A percentile compares a stretch with the other conserved stretches of the same genome.
phyloP scores from a whole-genome alignment of 2,888 invertebrate genomes.

The Dynastes grantii region DNA sequence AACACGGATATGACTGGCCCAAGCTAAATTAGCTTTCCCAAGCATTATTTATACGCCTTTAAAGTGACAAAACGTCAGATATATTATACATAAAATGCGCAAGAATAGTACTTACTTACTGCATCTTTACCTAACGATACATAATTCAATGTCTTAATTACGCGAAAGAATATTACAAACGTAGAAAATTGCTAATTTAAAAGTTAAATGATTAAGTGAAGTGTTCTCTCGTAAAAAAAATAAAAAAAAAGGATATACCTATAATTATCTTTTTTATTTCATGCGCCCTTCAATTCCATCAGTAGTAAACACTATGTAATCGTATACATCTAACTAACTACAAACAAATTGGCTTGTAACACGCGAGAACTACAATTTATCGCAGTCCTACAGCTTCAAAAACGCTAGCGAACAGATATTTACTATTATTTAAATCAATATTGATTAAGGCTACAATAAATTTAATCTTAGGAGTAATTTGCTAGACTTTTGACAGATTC shows the following conservation, averaged over 20 bases:
- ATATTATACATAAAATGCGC: no score
- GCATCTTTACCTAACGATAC: no score
- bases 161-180: background rate
- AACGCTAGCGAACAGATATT: no score
- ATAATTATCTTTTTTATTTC: background rate
- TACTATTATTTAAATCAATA: background rate
- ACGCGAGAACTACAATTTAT: conserved; percentile 8
- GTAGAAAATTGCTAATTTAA: background rate
- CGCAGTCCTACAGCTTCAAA: background rate
- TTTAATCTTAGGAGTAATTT: background rate
- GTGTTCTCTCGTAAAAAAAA: background rate
- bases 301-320: conserved; percentile 1
- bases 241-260: background rate
- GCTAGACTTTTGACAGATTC: background rate
- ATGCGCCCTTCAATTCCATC: background rate
- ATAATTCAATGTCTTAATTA: background rate
- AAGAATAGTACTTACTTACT: no score
- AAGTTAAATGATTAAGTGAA: background rate
- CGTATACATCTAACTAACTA: background rate
- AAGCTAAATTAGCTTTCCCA: no score
- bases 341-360: conserved; percentile 11
- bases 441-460: conserved; percentile 3
- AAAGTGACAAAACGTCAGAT: no score
- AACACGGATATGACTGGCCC: no score
- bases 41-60: no score